A percentile compares a stretch with the other conserved stretches of the same genome.
phyloP scores from a whole-genome alignment of 2,888 invertebrate species.

The Chrysina gloriosa region DNA sequence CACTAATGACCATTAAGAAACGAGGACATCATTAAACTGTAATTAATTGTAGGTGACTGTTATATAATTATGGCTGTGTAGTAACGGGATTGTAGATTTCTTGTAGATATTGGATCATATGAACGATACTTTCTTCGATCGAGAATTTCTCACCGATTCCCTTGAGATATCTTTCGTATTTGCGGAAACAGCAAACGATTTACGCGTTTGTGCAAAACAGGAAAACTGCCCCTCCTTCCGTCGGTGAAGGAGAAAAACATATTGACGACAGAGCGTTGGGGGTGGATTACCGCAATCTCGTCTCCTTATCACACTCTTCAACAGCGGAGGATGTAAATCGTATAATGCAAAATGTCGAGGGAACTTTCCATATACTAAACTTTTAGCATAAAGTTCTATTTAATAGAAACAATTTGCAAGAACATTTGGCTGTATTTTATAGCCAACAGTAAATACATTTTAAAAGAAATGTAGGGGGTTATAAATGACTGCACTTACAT shows the following conservation, averaged over 20 bases:
- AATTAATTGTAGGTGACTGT: constrained; percentile 59
- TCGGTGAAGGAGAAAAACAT: constrained; percentile 45
- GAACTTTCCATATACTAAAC: too few species aligned
- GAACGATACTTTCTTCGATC: background rate
- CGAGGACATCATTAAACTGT: constrained; percentile 56
- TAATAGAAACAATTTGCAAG: too few species aligned
- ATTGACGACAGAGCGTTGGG: constrained; percentile 53
- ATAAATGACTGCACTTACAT: too few species aligned
- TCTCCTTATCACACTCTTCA: constrained; percentile 54
- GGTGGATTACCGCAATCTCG: constrained; percentile 61
- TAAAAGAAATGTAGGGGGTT: too few species aligned
- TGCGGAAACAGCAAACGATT: constrained; percentile 20
- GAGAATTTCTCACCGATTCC: constrained; percentile 21
- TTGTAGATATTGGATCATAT: background rate
- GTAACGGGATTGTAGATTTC: background rate
- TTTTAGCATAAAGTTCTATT: too few species aligned
- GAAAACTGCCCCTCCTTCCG: background rate
- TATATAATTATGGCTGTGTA: constrained; percentile 56
- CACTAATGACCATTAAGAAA: too few species aligned
- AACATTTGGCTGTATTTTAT: too few species aligned
- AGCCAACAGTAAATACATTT: too few species aligned
- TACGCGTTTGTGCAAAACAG: constrained; percentile 19
- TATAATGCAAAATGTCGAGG: too few species aligned
- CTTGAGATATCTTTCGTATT: constrained; percentile 16
- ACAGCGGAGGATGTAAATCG: background rate